Evolutionary conservation across 2,888 invertebrate genomes (phyloP).

Genomic region (Coenonympha glycerion): DNA sequence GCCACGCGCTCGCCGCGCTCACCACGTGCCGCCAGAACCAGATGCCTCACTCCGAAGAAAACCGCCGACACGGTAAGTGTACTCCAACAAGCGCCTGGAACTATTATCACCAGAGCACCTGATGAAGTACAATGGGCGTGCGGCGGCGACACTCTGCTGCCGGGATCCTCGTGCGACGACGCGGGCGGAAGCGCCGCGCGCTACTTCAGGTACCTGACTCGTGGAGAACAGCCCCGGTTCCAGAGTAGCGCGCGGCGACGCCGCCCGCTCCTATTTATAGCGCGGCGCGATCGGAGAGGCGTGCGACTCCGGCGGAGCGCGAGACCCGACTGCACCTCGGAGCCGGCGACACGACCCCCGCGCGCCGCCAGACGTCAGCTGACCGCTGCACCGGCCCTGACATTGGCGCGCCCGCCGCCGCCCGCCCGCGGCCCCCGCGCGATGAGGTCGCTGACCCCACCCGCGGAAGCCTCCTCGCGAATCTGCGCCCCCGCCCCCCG

Average conservation of each 20-base stretch:
- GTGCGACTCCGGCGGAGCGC: slow-evolving; percentile 53
- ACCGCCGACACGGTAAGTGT: slow-evolving; percentile 93
- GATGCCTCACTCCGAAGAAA: slow-evolving; percentile 53
- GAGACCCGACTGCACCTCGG: slow-evolving; percentile 65
- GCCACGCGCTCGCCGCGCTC: slow-evolving; percentile 28
- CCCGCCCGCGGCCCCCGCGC: slow-evolving; percentile 53
- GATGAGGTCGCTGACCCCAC: slow-evolving; percentile 68
- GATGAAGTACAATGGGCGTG: slow-evolving; percentile 99
- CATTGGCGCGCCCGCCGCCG: slow-evolving; percentile 71
- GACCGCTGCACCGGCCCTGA: slow-evolving; percentile 76
- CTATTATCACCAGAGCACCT: slow-evolving; percentile 95
- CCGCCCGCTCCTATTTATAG: slow-evolving; percentile 58
- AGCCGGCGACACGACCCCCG: slow-evolving; percentile 60
- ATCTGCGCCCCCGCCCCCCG: slow-evolving; percentile 42
- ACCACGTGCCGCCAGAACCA: slow-evolving; percentile 27
- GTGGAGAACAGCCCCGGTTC: slow-evolving; percentile 86
- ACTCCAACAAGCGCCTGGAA: slow-evolving; percentile 99
- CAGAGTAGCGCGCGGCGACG: slow-evolving; percentile 88
- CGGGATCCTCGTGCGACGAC: slow-evolving; percentile 24
- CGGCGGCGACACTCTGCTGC: slow-evolving; percentile 75
- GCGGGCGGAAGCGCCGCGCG: slow-evolving; percentile 86
- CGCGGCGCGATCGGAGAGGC: slow-evolving; percentile 48
- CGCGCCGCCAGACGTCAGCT: slow-evolving; percentile 75
- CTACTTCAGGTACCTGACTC: slow-evolving; percentile 99
- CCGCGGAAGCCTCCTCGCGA: slow-evolving; percentile 72